phyloP scores from a whole-genome alignment of 2,888 invertebrate species.

The Ecliptopera silaceata region DNA sequence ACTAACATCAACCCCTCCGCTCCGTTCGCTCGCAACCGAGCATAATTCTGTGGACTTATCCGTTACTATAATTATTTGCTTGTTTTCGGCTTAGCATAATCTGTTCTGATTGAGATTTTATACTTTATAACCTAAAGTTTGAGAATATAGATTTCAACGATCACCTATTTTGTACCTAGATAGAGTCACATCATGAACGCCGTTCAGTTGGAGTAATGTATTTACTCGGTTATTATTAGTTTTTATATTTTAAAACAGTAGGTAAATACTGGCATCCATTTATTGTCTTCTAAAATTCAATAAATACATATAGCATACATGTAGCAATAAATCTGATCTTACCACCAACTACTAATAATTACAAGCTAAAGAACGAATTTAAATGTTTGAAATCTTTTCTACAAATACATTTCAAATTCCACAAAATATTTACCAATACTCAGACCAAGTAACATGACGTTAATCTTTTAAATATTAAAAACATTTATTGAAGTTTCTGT shows the following conservation, averaged over 20 bases:
- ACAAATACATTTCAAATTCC: constrained; percentile 59
- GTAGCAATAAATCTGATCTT: not conserved
- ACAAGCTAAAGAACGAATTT: no score
- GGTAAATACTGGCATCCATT: no score
- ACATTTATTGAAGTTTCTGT: constrained; percentile 71
- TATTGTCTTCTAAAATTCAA: no score
- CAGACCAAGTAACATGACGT: constrained; percentile 65
- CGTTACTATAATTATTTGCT: constrained; percentile 69
- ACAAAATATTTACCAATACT: constrained; percentile 41
- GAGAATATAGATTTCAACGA: no score
- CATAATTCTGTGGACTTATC: constrained; percentile 78
- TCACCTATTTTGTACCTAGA: no score
- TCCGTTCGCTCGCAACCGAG: constrained; percentile 66
- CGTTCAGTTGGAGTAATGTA: no score
- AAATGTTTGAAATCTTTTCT: constrained; percentile 30
- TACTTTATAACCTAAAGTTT: constrained; percentile 1
- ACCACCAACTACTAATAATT: not conserved
- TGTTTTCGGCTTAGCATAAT: constrained; percentile 60
- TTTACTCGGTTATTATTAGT: no score
- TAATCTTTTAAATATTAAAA: constrained; percentile 83
- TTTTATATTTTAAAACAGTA: no score
- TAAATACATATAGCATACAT: no score
- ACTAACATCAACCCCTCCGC: constrained; percentile 51
- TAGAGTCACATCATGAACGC: no score
- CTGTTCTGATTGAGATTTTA: constrained; percentile 32